Evolutionary conservation across 2,888 invertebrate species (phyloP), one percentile per base, ranked within the genome.

Genomic region (Hypolimnas misippus): DNA sequence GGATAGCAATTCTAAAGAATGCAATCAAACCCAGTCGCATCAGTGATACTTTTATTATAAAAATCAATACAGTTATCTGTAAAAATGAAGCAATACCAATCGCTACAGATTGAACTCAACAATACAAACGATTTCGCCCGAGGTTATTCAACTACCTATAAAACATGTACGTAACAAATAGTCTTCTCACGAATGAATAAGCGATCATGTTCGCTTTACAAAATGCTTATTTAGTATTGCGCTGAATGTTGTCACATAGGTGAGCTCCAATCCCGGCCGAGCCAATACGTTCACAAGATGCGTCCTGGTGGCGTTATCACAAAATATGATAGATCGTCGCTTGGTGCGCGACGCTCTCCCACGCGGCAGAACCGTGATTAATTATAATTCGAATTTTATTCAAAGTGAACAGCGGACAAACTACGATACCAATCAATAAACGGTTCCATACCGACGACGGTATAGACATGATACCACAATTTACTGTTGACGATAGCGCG

Each of bases 351-450:
- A 83, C 84, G 87, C 86, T 88, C 91, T 89, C 91, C 91, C 92
- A 91, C 91, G 91, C 89, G 82, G 80, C 81, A 80, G 81, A 79
- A 79, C 79, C 83, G 87, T 91, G 91, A 92, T 91, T 92, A 91
- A 91, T 92, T 90, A 92, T 92, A 92, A 92, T 92, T 92, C 90
- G 91, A 91, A 90, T 92, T 90, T 92, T 92, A 92, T 92, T 92
- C 91, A 92, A 92, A 92, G 92, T 86, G 89, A 88, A 90, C 90
- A 90, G 86, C 90, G 87, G 86, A 89, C 90, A 89, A 89, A 89
- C 89, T 82, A 89, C 82, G 91, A 91, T 92, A 92, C 90, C 86
- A 90, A 92, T 92, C 92, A 91, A 91, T 92, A 91, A 92, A 89
- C 90, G 90, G 91, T 92, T 91, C 88, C 85, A 83, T 90, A 92